Conservation (phyloP, 2,888 invertebrate species). For the Thyatira batis region DNA sequence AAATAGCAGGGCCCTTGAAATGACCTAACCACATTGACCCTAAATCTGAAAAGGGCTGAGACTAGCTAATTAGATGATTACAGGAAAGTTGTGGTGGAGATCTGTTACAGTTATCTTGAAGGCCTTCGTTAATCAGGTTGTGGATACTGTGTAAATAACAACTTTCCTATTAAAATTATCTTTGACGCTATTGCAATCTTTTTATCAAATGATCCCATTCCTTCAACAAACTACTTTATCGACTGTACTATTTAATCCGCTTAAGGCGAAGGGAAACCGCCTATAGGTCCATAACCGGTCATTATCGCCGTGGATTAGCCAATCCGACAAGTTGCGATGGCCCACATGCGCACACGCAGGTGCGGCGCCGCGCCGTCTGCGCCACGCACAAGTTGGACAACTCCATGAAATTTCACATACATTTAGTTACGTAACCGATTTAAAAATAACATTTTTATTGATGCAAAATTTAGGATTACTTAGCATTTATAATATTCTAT, state of each 20-base stretch:
- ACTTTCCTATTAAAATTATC: not conserved
- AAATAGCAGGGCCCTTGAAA: no score
- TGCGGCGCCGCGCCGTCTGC: conserved; percentile 66
- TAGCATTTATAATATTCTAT: not conserved
- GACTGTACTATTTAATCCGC: conserved; percentile 16
- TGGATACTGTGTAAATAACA: no score
- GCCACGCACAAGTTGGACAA: conserved; percentile 12
- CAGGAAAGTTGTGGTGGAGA: no score
- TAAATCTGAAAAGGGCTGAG: no score
- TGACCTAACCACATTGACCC: no score
- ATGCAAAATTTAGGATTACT: not conserved
- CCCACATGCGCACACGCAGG: conserved; percentile 46
- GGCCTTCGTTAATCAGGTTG: no score
- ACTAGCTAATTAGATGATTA: no score
- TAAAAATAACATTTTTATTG: not conserved
- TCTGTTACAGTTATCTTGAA: no score
- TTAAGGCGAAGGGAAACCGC: conserved; percentile 28
- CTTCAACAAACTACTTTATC: conserved; percentile 1
- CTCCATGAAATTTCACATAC: not conserved
- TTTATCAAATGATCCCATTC: conserved; percentile 1
- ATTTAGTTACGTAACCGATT: not conserved
- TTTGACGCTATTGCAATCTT: not conserved
- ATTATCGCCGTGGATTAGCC: conserved; percentile 13
- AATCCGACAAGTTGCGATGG: conserved; percentile 31
- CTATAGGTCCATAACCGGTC: conserved; percentile 11